These are phyloP conservation scores for Dipodomys merriami DNA, from an alignment of 2,113 vertebrate genomes.

Conservation along the genomic window DNA sequence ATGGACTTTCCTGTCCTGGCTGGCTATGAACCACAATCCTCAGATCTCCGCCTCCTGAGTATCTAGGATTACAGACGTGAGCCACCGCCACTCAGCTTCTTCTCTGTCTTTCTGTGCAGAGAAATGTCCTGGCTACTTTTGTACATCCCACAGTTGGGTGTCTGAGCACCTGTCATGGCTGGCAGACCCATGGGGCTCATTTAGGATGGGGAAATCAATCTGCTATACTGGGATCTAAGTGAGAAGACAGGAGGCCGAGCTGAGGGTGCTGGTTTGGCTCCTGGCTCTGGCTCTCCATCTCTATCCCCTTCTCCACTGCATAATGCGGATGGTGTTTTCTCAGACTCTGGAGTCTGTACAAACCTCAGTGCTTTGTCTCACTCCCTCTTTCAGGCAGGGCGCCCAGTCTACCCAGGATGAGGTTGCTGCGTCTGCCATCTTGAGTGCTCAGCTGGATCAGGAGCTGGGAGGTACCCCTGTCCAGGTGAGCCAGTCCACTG, in stretches of 20 bases:
- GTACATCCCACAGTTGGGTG: neutral
- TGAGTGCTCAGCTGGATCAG: conserved; percentile 93
- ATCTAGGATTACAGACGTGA: too few relatives aligned
- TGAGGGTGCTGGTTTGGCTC: neutral
- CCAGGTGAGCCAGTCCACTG: conserved; percentile 88
- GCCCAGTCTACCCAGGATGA: conserved; percentile 94
- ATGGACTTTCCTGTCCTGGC: too few relatives aligned
- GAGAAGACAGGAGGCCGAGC: neutral
- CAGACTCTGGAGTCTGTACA: neutral
- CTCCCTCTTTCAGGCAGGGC: conserved; percentile 91
- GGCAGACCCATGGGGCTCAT: fast-evolving
- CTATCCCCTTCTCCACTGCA: neutral
- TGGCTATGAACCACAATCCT: too few relatives aligned
- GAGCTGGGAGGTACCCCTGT: conserved; percentile 95
- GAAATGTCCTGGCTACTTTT: neutral
- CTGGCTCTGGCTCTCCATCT: neutral
- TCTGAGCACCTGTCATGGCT: neutral
- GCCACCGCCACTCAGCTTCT: too few relatives aligned
- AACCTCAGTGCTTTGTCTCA: neutral
- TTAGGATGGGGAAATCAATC: neutral
- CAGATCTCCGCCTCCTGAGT: too few relatives aligned
- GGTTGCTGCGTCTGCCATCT: conserved; percentile 92
- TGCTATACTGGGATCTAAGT: neutral
- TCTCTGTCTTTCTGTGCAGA: neutral
- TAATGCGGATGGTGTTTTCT: neutral